phyloP scores from a whole-genome alignment of 2,888 invertebrate genomes.

The Linyphia triangularis region DNA sequence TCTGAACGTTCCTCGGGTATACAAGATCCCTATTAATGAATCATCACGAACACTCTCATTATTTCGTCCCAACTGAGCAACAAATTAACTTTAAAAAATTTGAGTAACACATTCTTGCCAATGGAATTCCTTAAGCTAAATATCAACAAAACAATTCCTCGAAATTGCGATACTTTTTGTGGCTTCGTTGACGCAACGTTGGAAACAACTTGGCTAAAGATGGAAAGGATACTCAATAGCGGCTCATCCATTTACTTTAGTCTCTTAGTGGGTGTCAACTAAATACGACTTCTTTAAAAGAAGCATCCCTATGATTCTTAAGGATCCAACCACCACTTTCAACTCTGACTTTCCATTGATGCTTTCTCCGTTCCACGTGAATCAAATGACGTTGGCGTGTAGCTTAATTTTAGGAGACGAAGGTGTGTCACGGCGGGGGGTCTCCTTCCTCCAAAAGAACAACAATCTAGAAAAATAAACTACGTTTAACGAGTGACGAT shows the following conservation, averaged over 20 bases:
- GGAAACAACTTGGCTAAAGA: background rate
- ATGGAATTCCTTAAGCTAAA: too few relatives aligned
- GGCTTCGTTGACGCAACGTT: background rate
- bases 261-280: slow-evolving; percentile 8
- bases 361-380: slow-evolving; percentile 48
- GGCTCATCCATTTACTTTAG: slow-evolving; percentile 6
- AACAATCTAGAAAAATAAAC: slow-evolving; percentile 32
- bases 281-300: slow-evolving; percentile 5
- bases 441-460: background rate
- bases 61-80: too few relatives aligned
- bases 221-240: background rate
- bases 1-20: too few relatives aligned
- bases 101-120: too few relatives aligned
- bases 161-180: too few relatives aligned
- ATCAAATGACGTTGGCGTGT: slow-evolving; percentile 44
- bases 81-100: too few relatives aligned
- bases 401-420: slow-evolving; percentile 24
- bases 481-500: slow-evolving; percentile 21
- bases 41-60: too few relatives aligned
- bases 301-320: background rate
- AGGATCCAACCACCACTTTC: background rate
- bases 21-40: too few relatives aligned
- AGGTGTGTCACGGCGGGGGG: slow-evolving; percentile 33
- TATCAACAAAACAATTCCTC: too few relatives aligned
- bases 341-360: slow-evolving; percentile 53